These are phyloP conservation scores for Parascotia fuliginaria DNA, from an alignment of 2,888 invertebrate genomes.

Conservation along the genomic window DNA sequence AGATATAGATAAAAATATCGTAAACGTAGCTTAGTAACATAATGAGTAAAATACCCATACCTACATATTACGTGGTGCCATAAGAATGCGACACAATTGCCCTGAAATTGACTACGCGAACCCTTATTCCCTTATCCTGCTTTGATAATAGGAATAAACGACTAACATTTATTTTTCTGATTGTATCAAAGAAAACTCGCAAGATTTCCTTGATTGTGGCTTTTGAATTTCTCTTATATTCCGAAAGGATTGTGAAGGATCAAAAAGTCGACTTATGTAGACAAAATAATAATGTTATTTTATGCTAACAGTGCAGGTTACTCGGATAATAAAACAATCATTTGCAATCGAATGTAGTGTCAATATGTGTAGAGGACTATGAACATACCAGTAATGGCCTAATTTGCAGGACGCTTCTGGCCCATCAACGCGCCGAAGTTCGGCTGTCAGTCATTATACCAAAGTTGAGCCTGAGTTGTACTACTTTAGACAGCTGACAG, in stretches of 20 bases:
- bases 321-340: background rate
- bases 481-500: slow-evolving; percentile 66
- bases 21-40: too few relatives aligned
- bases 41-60: background rate
- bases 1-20: too few relatives aligned
- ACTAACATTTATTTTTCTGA: slow-evolving; percentile 39
- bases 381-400: slow-evolving; percentile 12
- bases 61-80: background rate
- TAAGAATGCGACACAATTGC: background rate
- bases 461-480: slow-evolving; percentile 51
- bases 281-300: background rate
- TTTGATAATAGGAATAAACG: slow-evolving; percentile 41
- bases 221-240: slow-evolving; percentile 27
- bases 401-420: slow-evolving; percentile 17
- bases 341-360: too few relatives aligned
- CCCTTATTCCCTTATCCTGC: slow-evolving; percentile 13
- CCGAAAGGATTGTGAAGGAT: background rate
- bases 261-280: background rate
- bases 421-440: slow-evolving; percentile 47
- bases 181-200: slow-evolving; percentile 28
- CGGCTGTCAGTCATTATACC: slow-evolving; percentile 65
- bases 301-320: background rate
- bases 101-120: slow-evolving; percentile 10
- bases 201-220: slow-evolving; percentile 12
- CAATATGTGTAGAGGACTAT: too few relatives aligned